phyloP scores from a whole-genome alignment of 2,888 invertebrate genomes.

The Ophion ventricosus region DNA sequence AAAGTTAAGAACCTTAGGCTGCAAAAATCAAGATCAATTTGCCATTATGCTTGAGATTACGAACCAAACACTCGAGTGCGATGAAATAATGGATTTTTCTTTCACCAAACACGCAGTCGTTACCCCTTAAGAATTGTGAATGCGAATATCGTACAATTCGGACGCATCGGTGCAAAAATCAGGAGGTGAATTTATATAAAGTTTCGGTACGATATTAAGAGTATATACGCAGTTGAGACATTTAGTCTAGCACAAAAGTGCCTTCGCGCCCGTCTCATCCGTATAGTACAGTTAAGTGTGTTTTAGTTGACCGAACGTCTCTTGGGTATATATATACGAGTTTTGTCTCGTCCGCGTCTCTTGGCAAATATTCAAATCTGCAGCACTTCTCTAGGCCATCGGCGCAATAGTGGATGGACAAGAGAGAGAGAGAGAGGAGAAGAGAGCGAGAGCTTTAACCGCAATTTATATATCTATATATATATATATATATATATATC shows the following conservation, averaged over 20 bases:
- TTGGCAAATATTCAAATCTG: slow-evolving; percentile 53
- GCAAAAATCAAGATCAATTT: no score
- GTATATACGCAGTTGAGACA: neutral
- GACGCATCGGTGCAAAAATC: neutral
- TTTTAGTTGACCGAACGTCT: slow-evolving; percentile 33
- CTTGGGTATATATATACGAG: slow-evolving; percentile 26
- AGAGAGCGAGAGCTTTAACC: slow-evolving; percentile 37
- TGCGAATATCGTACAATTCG: slow-evolving; percentile 4
- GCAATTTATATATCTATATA: neutral
- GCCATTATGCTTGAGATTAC: no score
- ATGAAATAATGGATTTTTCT: neutral
- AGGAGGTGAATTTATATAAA: slow-evolving; percentile 16
- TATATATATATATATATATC: neutral
- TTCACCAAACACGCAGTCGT: neutral
- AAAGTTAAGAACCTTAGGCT: no score
- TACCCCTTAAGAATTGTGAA: neutral
- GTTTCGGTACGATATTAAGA: slow-evolving; percentile 5
- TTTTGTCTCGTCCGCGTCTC: slow-evolving; percentile 39
- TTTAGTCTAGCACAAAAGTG: slow-evolving; percentile 22
- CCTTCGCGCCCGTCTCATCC: slow-evolving; percentile 5
- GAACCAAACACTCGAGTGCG: neutral
- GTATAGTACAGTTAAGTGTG: neutral
- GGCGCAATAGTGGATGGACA: slow-evolving; percentile 12
- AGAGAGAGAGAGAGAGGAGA: slow-evolving; percentile 10
- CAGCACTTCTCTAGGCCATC: slow-evolving; percentile 60